Percentiles rank a stretch among this genome's conserved stretches.
Evolutionary conservation across 2,888 invertebrate species (phyloP).

Genomic region (Alloplasta piceator): DNA sequence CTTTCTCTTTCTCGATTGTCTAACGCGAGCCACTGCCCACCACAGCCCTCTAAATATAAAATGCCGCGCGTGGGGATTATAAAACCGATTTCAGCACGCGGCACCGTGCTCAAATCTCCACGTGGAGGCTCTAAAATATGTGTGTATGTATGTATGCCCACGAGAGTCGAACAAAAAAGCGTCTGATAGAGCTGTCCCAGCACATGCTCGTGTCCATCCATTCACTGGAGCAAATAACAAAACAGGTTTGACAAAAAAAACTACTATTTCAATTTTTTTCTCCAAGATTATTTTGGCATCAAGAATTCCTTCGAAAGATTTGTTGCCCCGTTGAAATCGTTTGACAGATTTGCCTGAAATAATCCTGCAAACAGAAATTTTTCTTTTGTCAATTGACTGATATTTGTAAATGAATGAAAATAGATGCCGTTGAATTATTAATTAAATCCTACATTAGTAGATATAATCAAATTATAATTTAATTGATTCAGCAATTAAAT

Average conservation of each 20-base stretch:
- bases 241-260: constrained; percentile 7
- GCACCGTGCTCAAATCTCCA: constrained; percentile 58
- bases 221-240: constrained; percentile 19
- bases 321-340: too few species aligned
- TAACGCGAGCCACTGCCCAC: constrained; percentile 10
- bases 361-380: too few species aligned
- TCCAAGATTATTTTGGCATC: too few species aligned
- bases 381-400: too few species aligned
- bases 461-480: too few species aligned
- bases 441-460: too few species aligned
- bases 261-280: neutral
- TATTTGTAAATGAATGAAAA: too few species aligned
- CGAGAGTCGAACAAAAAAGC: constrained; percentile 27
- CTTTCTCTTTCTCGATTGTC: constrained; percentile 33
- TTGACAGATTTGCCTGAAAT: too few species aligned
- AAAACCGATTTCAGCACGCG: constrained; percentile 66
- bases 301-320: too few species aligned
- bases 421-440: too few species aligned
- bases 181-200: constrained; percentile 1
- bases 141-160: constrained; percentile 42
- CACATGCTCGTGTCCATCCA: constrained; percentile 33
- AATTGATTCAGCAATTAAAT: too few species aligned
- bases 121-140: neutral
- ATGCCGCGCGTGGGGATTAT: constrained; percentile 71
- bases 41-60: constrained; percentile 64